A percentile compares a stretch with the other conserved stretches of the same genome.
Conservation (phyloP, 2,113 vertebrate genomes). For the Megaceryle maxima region DNA sequence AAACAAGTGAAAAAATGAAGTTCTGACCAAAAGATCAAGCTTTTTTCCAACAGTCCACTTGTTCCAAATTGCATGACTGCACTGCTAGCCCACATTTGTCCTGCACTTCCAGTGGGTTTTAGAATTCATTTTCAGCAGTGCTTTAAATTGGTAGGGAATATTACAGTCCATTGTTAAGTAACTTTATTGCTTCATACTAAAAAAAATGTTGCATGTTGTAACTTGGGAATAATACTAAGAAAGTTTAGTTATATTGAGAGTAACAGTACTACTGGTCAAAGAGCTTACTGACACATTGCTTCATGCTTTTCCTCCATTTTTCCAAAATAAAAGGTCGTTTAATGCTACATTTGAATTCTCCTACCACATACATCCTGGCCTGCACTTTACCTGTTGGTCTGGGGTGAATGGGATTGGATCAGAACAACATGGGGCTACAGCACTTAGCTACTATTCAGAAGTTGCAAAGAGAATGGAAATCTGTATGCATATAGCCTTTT, state of each 20-base stretch:
- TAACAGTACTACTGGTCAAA: background rate
- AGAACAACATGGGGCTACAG: background rate
- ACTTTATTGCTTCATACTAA: background rate
- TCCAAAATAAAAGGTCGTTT: background rate
- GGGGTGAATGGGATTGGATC: constrained; percentile 1
- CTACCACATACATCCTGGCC: background rate
- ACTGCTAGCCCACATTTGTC: background rate
- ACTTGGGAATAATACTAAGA: background rate
- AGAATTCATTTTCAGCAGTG: background rate
- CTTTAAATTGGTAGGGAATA: background rate
- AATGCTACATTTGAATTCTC: background rate
- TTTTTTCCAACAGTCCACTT: background rate
- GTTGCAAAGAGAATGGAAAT: constrained; percentile 46
- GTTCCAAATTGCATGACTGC: background rate
- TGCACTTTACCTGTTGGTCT: constrained; percentile 37
- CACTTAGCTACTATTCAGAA: constrained; percentile 39
- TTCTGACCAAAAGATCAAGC: background rate
- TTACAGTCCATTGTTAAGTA: background rate
- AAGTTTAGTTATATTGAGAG: background rate
- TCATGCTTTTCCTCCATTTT: background rate
- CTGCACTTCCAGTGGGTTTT: background rate
- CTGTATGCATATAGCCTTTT: constrained; percentile 54
- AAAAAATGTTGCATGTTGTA: background rate
- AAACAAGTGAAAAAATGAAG: background rate
- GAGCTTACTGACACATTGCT: background rate